phyloP scores from a whole-genome alignment of 2,797 vertebrate genomes.

The Danio aesculapii region DNA sequence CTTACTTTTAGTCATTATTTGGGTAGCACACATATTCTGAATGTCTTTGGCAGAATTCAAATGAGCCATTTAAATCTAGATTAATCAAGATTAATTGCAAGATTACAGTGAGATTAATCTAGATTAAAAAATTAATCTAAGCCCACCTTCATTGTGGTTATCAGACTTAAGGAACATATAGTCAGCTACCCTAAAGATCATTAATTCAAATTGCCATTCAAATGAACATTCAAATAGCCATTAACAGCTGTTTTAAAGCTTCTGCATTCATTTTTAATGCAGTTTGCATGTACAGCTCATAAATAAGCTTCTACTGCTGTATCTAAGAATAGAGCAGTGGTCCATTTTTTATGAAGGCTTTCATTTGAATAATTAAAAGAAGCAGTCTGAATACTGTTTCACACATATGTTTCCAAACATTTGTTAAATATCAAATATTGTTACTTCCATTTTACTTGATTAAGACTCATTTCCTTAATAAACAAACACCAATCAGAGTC shows the following conservation, averaged over 20 bases:
- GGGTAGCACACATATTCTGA: no score
- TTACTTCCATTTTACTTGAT: not conserved
- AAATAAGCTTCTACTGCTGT: slow-evolving; percentile 45
- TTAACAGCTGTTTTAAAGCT: not conserved
- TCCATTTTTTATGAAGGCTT: slow-evolving; percentile 76
- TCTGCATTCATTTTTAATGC: not conserved
- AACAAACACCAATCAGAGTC: not conserved
- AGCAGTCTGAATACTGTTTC: not conserved
- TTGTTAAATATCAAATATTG: not conserved
- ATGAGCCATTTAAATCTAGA: no score
- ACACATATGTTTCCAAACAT: no score
- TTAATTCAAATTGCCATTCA: not conserved
- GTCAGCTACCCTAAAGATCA: not conserved
- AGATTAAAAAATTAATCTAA: no score
- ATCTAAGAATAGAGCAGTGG: slow-evolving; percentile 73
- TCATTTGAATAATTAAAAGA: slow-evolving; percentile 47
- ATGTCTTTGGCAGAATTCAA: no score
- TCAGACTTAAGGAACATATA: not conserved
- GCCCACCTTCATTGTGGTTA: not conserved
- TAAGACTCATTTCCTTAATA: not conserved
- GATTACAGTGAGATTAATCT: no score
- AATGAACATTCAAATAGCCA: not conserved
- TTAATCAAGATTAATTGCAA: no score
- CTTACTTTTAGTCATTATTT: no score
- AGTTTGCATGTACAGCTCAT: slow-evolving; percentile 10